Evolutionary conservation across 53 echinoderm and acorn worm species (phyloP).

Genomic region (Mesocentrotus franciscanus): DNA sequence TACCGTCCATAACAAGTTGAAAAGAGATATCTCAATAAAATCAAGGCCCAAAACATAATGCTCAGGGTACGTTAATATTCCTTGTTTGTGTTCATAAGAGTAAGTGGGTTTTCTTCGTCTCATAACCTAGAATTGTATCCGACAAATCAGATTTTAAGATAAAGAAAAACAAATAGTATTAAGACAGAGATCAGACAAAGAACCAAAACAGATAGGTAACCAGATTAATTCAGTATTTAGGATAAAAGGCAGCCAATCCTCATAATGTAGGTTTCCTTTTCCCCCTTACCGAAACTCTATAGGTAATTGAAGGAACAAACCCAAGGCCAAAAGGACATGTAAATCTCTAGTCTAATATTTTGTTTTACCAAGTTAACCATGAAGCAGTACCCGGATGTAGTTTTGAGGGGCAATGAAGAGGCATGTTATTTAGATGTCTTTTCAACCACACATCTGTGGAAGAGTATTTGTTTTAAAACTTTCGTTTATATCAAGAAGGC

Average conservation of each 20-base stretch:
- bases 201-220: background rate
- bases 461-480: no score
- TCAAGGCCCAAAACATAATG: background rate
- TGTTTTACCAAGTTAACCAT: background rate
- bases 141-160: background rate
- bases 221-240: no score
- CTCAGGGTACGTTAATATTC: background rate
- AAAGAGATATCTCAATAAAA: no score
- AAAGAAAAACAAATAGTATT: background rate
- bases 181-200: background rate
- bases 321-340: background rate
- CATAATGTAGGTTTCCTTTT: background rate
- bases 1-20: no score
- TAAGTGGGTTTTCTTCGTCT: background rate
- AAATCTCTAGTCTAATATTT: background rate
- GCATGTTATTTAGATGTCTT: no score
- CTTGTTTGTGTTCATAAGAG: background rate
- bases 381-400: no score
- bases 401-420: background rate
- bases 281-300: background rate
- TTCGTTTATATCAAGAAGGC: no score
- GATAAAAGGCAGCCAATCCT: background rate
- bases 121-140: background rate
- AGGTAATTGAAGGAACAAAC: background rate
- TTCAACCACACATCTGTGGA: no score